Percentiles rank a stretch among this genome's conserved stretches.
phyloP scores from a whole-genome alignment of 2,113 vertebrate genomes.

The Heterotis niloticus region DNA sequence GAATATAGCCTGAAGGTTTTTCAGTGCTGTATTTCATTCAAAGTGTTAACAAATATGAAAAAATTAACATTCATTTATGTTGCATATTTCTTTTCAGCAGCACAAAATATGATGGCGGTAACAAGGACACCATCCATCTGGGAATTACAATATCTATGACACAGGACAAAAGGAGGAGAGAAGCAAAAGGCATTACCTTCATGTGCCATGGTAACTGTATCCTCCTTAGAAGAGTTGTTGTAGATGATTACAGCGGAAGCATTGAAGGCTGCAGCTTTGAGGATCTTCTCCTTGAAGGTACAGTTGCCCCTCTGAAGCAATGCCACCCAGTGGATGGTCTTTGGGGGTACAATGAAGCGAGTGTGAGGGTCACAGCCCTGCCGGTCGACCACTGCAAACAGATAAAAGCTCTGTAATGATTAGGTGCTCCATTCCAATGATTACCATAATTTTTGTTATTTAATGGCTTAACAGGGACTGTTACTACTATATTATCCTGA shows the following conservation, averaged over 20 bases:
- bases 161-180: background rate
- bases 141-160: too few relatives aligned
- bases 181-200: conserved; percentile 71
- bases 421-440: too few relatives aligned
- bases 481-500: too few relatives aligned
- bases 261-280: conserved; percentile 83
- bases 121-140: background rate
- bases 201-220: conserved; percentile 93
- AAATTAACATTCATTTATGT: too few relatives aligned
- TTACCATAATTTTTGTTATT: too few relatives aligned
- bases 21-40: too few relatives aligned
- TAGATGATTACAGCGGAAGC: conserved; percentile 94
- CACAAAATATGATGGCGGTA: background rate
- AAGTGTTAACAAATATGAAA: too few relatives aligned
- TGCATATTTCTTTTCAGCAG: background rate
- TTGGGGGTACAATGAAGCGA: conserved; percentile 82
- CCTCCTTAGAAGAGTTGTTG: conserved; percentile 86
- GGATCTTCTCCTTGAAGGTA: conserved; percentile 94
- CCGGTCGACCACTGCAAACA: conserved; percentile 76
- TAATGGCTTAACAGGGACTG: too few relatives aligned
- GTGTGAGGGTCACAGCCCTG: conserved; percentile 89
- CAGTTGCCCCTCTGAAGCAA: conserved; percentile 92
- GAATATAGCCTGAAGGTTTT: too few relatives aligned
- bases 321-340: conserved; percentile 89
- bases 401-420: background rate